Conservation (phyloP, 23 tunicate species). For the Clavelina lepadiformis region DNA sequence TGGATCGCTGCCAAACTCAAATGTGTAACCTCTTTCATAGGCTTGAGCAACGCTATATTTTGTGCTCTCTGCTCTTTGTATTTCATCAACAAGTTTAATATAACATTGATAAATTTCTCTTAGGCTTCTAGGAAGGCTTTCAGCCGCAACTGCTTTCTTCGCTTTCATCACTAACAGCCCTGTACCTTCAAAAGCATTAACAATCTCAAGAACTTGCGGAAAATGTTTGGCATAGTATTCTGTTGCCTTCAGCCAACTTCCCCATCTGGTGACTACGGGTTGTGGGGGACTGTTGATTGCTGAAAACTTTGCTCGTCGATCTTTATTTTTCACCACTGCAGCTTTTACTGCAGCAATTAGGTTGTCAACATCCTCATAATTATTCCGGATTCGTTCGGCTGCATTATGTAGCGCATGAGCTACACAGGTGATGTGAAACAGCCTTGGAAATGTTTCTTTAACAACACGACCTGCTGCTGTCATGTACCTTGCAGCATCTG, state of each 20-base stretch:
- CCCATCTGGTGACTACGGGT: conserved; percentile 31
- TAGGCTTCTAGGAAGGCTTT: conserved; percentile 23
- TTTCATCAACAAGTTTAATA: conserved; percentile 20
- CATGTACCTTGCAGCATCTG: conserved; percentile 42
- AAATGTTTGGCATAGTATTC: conserved; percentile 32
- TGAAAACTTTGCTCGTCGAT: conserved; percentile 34
- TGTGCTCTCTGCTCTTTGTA: conserved; percentile 16
- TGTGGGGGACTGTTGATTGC: conserved; percentile 40
- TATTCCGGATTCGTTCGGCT: conserved; percentile 40
- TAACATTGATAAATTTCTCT: conserved; percentile 21
- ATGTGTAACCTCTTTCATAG: neutral
- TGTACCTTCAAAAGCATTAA: conserved; percentile 14
- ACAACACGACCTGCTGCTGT: conserved; percentile 44
- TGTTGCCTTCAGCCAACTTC: conserved; percentile 32
- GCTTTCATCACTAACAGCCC: conserved; percentile 23
- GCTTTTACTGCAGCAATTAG: conserved; percentile 42
- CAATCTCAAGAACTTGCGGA: conserved; percentile 24
- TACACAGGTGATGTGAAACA: conserved; percentile 32
- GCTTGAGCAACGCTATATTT: conserved; percentile 17
- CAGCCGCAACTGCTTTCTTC: conserved; percentile 13
- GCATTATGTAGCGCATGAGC: conserved; percentile 38
- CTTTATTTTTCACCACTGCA: conserved; percentile 40
- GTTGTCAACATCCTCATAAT: conserved; percentile 36
- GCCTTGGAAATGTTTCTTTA: conserved; percentile 32
- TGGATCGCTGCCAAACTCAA: conserved; percentile 23